phyloP scores from a whole-genome alignment of 2,113 vertebrate genomes.

The Amphilophus citrinellus region DNA sequence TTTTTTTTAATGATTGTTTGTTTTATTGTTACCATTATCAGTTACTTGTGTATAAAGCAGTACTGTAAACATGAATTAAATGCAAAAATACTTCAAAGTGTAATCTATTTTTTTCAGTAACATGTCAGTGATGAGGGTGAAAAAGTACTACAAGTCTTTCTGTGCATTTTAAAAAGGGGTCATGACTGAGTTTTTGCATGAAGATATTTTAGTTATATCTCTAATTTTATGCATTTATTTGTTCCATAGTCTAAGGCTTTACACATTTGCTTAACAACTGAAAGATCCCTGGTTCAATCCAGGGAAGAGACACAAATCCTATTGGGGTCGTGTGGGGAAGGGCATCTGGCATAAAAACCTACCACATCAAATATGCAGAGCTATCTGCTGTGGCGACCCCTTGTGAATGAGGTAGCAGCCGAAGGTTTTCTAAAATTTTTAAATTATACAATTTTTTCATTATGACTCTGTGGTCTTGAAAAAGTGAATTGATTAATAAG shows the following conservation, averaged over 20 bases:
- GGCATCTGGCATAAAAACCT: too few species aligned
- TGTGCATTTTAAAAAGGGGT: neutral
- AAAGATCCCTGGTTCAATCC: neutral
- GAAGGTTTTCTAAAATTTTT: neutral
- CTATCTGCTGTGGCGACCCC: neutral
- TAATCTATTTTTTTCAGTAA: constrained; percentile 1
- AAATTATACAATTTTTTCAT: neutral
- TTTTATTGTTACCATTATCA: neutral
- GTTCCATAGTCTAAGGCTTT: neutral
- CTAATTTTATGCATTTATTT: neutral
- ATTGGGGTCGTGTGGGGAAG: too few species aligned
- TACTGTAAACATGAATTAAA: constrained; percentile 21
- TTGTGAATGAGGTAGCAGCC: neutral
- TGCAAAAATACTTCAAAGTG: neutral
- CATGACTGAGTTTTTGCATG: neutral
- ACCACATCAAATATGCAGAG: neutral
- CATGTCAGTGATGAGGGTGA: neutral
- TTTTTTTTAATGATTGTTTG: neutral
- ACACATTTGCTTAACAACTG: neutral
- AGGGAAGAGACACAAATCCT: too few species aligned
- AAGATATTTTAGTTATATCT: neutral
- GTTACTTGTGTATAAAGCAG: neutral
- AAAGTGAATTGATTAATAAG: neutral
- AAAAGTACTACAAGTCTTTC: neutral
- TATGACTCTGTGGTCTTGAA: neutral